phyloP scores from a whole-genome alignment of 2,888 invertebrate genomes.

The Drosophila subquinaria region DNA sequence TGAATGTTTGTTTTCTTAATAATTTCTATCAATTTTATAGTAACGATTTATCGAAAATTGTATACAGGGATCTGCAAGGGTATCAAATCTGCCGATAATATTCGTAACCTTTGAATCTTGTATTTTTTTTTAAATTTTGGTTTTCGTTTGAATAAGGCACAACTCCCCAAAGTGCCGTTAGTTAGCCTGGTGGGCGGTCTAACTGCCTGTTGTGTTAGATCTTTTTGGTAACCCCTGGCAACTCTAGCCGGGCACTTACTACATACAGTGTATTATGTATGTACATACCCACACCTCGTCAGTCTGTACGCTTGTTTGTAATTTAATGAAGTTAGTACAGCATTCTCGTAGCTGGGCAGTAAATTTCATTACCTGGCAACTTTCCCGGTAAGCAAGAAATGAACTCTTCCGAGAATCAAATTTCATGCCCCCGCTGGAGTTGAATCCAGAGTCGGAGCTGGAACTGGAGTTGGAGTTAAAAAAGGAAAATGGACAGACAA shows the following conservation, averaged over 20 bases:
- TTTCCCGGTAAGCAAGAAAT: slow-evolving; percentile 64
- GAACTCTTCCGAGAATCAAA: slow-evolving; percentile 79
- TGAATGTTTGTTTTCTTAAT: background rate
- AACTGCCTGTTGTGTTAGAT: slow-evolving; percentile 30
- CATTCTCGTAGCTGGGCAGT: slow-evolving; percentile 42
- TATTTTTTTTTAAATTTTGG: slow-evolving; percentile 6
- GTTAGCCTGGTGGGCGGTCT: slow-evolving; percentile 49
- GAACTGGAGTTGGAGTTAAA: slow-evolving; percentile 17
- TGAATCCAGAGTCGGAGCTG: slow-evolving; percentile 4
- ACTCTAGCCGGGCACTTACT: slow-evolving; percentile 31
- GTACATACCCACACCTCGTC: background rate
- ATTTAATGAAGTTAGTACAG: slow-evolving; percentile 68
- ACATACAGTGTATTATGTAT: slow-evolving; percentile 1
- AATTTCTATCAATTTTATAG: background rate
- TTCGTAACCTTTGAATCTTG: background rate
- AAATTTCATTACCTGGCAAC: slow-evolving; percentile 66
- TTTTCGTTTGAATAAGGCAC: slow-evolving; percentile 14
- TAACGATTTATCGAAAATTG: background rate
- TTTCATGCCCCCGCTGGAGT: slow-evolving; percentile 64
- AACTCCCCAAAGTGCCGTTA: slow-evolving; percentile 58
- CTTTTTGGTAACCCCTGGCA: slow-evolving; percentile 50
- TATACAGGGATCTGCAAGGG: background rate
- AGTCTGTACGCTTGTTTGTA: slow-evolving; percentile 43
- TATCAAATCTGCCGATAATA: background rate
- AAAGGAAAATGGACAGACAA: slow-evolving; percentile 32